phyloP scores from a whole-genome alignment of 1,140 invertebrate genomes.

The Meloidogyne chitwoodi region DNA sequence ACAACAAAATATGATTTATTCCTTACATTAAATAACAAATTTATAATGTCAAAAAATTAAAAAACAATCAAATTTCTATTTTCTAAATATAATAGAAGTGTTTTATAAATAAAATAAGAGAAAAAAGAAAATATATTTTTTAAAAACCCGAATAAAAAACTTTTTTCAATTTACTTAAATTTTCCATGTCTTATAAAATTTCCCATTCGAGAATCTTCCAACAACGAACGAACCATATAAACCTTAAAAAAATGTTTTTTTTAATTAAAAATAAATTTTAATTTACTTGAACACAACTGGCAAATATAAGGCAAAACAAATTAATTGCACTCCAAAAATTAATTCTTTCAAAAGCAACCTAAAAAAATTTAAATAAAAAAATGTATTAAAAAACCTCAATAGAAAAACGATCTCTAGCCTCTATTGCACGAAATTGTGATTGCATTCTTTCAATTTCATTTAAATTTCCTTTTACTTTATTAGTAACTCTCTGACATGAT shows the following conservation, averaged over 20 bases:
- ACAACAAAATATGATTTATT: no score
- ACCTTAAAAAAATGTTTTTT: constrained; percentile 55
- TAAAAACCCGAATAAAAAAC: neutral
- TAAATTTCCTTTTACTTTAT: constrained; percentile 60
- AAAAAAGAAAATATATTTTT: neutral
- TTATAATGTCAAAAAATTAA: no score
- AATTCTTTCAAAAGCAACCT: constrained; percentile 54
- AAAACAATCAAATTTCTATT: neutral
- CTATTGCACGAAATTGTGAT: constrained; percentile 60
- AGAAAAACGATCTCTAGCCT: constrained; percentile 60
- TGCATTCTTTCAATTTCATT: constrained; percentile 61
- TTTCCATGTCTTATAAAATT: constrained; percentile 39
- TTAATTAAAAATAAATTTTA: neutral
- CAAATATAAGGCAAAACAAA: constrained; percentile 60
- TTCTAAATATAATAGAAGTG: no score
- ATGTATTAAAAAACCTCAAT: constrained; percentile 44
- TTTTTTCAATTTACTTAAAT: constrained; percentile 4
- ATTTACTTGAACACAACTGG: constrained; percentile 60
- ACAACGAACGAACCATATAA: constrained; percentile 60
- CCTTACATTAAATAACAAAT: no score
- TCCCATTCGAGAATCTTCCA: constrained; percentile 58
- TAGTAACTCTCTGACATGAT: constrained; percentile 59
- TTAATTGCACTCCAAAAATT: constrained; percentile 61
- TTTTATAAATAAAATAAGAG: no score
- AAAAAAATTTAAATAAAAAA: neutral